These are phyloP conservation scores for Rana temporaria DNA, from an alignment of 2,113 vertebrate genomes.

Conservation along the genomic window DNA sequence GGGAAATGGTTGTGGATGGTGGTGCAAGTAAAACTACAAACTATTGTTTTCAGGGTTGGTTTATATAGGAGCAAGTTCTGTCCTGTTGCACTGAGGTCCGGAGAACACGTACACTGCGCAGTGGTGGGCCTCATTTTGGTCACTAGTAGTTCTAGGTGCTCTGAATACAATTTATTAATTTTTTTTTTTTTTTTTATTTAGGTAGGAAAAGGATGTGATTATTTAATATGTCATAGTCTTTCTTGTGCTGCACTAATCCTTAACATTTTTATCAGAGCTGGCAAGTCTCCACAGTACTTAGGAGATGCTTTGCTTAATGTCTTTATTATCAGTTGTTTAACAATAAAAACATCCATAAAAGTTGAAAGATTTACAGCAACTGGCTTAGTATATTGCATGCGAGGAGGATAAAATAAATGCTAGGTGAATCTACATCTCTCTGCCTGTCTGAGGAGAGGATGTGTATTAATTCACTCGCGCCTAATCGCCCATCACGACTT, in stretches of 20 bases:
- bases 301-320: slow-evolving; percentile 40
- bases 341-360: slow-evolving; percentile 38
- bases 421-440: not conserved
- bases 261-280: slow-evolving; percentile 2
- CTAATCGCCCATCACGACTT: too few relatives aligned
- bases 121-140: too few relatives aligned
- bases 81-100: too few relatives aligned
- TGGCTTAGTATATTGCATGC: not conserved
- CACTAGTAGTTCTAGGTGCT: too few relatives aligned
- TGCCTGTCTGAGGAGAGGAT: not conserved
- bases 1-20: too few relatives aligned
- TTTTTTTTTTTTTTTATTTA: too few relatives aligned
- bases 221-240: not conserved
- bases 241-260: not conserved
- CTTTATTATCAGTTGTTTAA: slow-evolving; percentile 42
- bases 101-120: too few relatives aligned
- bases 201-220: not conserved
- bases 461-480: not conserved
- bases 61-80: too few relatives aligned
- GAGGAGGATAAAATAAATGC: not conserved
- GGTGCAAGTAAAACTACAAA: too few relatives aligned
- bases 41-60: too few relatives aligned
- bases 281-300: slow-evolving; percentile 4
- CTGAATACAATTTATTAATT: too few relatives aligned
- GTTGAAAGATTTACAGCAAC: slow-evolving; percentile 17